phyloP scores from a whole-genome alignment of 2,888 invertebrate species.

The Zhuqinia jingwanae region DNA sequence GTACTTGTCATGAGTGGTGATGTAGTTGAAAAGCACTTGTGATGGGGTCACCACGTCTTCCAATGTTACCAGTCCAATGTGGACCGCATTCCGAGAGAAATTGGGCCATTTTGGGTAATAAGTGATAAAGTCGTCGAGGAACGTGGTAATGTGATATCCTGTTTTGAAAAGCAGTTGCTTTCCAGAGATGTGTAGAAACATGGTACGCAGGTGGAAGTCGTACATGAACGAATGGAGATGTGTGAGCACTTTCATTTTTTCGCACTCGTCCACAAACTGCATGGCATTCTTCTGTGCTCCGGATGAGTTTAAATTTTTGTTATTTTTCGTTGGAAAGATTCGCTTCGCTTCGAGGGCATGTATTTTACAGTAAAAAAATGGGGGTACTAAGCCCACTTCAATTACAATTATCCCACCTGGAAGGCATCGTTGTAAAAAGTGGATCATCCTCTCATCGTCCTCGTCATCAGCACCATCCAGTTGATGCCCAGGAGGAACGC shows the following conservation, averaged over 20 bases:
- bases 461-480: slow-evolving; percentile 43
- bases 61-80: slow-evolving; percentile 85
- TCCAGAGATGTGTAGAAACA: slow-evolving; percentile 86
- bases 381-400: slow-evolving; percentile 86
- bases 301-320: not conserved
- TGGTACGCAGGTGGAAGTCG: slow-evolving; percentile 87
- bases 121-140: slow-evolving; percentile 88
- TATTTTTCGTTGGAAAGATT: slow-evolving; percentile 81
- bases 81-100: slow-evolving; percentile 87
- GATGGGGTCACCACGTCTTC: slow-evolving; percentile 85
- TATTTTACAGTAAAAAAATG: slow-evolving; percentile 87
- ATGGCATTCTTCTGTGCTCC: slow-evolving; percentile 82
- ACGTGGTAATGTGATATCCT: slow-evolving; percentile 87
- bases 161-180: slow-evolving; percentile 83
- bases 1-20: slow-evolving; percentile 86
- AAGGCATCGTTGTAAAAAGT: slow-evolving; percentile 76
- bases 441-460: slow-evolving; percentile 66
- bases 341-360: slow-evolving; percentile 86
- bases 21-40: slow-evolving; percentile 86
- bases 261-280: slow-evolving; percentile 86
- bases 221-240: slow-evolving; percentile 90
- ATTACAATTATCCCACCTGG: slow-evolving; percentile 86
- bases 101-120: slow-evolving; percentile 90
- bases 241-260: slow-evolving; percentile 87
- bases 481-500: not conserved